Evolutionary conservation across 1,140 invertebrate genomes (phyloP).

Genomic region (Eufriesea mexicana): DNA sequence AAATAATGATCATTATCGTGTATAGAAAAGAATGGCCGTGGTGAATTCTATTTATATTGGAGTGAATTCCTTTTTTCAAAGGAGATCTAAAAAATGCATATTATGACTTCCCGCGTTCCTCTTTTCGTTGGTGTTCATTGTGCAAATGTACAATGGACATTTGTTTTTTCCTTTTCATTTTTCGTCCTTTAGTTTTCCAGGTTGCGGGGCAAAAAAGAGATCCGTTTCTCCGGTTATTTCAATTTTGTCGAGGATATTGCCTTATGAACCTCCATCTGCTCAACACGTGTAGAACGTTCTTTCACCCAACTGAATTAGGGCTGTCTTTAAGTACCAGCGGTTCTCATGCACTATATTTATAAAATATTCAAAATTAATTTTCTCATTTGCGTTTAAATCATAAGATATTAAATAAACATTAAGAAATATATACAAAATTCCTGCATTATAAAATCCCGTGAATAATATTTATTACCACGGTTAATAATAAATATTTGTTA

Average conservation of each 20-base stretch:
- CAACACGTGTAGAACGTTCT: conserved; percentile 62
- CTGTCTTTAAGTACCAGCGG: conserved; percentile 53
- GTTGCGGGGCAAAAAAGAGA: conserved; percentile 52
- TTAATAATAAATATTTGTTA: neutral
- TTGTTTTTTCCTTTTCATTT: conserved; percentile 2
- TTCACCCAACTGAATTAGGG: conserved; percentile 47
- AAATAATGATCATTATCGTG: neutral
- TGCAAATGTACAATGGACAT: conserved; percentile 36
- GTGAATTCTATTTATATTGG: neutral
- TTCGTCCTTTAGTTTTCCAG: neutral
- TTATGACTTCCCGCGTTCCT: neutral
- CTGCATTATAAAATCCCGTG: neutral
- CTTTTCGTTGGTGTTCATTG: conserved; percentile 36
- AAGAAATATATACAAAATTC: neutral
- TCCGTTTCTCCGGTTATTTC: conserved; percentile 57
- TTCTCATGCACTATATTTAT: conserved; percentile 48
- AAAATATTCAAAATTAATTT: neutral
- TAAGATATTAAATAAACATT: neutral
- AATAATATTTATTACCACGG: neutral
- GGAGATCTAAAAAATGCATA: neutral
- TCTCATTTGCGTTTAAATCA: neutral
- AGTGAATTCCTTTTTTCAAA: conserved; percentile 27
- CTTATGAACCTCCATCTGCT: conserved; percentile 65
- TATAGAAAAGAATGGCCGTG: too few relatives aligned
- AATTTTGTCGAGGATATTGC: conserved; percentile 65